Base-by-base conservation (phyloP, 2,113 vertebrate species). In the Campylorhamphus procurvoides region DNA sequence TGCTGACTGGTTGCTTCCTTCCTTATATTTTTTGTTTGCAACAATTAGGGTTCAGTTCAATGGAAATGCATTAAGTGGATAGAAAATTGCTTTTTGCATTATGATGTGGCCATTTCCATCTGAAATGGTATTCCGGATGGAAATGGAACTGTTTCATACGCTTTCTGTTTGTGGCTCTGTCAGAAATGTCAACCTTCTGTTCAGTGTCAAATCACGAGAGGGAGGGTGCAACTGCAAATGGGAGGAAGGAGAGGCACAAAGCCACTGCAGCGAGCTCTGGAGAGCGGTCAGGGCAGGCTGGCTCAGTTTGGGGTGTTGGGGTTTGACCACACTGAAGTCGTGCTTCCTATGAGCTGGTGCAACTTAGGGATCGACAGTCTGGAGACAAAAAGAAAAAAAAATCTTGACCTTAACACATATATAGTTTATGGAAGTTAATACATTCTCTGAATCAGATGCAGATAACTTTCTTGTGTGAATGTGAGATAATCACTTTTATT, bases 21-120 rank as follows among this genome's bases (percentile, higher is more conserved):
- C 66, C n/a, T 42, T 95, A 2, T 63, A 46, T 84, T 97, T 96
- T 92, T 67, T 62, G 37, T 94, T 96, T 85, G 80, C 69, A 84
- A 69, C 68, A 49, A 64, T 82, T 76, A 81, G 69, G 60, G 55
- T 92, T 96, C 47, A 7, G 44, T 86, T 97, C 86, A 78, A 73
- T 91, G 84, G 47, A 82, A 73, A 44, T 44, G 1, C 44, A 68
- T 80, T 87, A 95, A 95, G 79, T 93, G 84, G 84, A 95, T 91
- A 81, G 58, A 63, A 93, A 68, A 58, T n/a, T 19, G 25, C 25
- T 80, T 83, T 80, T 90, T 64, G 6, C 12, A 5, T 40, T 75
- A 49, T 46, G 33, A 7, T 24, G 7, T 56, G 44, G 31, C 40
- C 53, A 12, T 75, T 76, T 72, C 19, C 19, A 39, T 24, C 58